Evolutionary conservation across 2,888 invertebrate genomes (phyloP).

Genomic region (Chymomyza procnemis): DNA sequence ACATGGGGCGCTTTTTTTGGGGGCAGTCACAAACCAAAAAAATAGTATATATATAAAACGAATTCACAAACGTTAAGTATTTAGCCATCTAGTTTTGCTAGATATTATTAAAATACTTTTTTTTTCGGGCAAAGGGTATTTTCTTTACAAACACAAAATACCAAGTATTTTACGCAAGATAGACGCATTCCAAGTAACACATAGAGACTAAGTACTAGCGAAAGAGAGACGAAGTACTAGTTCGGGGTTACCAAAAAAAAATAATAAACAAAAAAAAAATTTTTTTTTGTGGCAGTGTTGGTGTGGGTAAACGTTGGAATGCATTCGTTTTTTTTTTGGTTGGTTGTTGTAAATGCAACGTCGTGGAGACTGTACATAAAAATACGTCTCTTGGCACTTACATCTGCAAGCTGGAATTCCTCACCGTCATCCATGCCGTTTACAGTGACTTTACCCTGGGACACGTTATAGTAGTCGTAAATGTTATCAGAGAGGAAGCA

Average conservation of each 20-base stretch:
- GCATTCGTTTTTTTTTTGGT: neutral
- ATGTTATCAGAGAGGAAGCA: constrained; percentile 92
- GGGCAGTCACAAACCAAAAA: neutral
- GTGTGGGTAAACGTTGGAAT: constrained; percentile 12
- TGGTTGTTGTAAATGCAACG: constrained; percentile 9
- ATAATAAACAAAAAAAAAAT: constrained; percentile 35
- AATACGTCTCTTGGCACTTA: constrained; percentile 82
- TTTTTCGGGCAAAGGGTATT: constrained; percentile 23
- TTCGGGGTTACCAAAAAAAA: constrained; percentile 55
- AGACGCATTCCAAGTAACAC: constrained; percentile 42
- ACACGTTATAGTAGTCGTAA: constrained; percentile 94
- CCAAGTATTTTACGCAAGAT: constrained; percentile 30
- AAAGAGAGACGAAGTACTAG: constrained; percentile 53
- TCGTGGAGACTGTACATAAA: constrained; percentile 14
- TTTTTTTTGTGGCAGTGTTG: constrained; percentile 39
- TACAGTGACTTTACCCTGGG: constrained; percentile 98
- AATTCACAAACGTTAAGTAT: constrained; percentile 34
- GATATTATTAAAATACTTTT: neutral
- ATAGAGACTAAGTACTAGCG: constrained; percentile 48
- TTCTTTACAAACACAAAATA: constrained; percentile 35
- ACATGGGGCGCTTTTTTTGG: neutral
- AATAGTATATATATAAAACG: neutral
- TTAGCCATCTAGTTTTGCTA: constrained; percentile 5
- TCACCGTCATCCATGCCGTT: constrained; percentile 97
- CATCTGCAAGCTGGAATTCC: constrained; percentile 92